Evolutionary conservation across 2,888 invertebrate genomes (phyloP).

Genomic region (Calameuta idolon): DNA sequence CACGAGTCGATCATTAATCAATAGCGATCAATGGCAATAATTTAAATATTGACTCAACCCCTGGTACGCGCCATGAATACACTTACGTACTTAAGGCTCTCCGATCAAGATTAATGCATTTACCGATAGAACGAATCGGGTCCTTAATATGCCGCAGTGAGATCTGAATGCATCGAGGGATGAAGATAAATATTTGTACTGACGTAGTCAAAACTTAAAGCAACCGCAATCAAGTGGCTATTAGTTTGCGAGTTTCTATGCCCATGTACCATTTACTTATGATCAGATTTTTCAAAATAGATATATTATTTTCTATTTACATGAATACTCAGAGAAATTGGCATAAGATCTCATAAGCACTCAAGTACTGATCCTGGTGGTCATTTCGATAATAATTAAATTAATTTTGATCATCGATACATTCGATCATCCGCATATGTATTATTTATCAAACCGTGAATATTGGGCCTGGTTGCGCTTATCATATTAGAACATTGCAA

Average conservation of each 20-base stretch:
- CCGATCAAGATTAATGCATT: constrained; percentile 61
- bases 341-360: background rate
- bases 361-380: too few relatives aligned
- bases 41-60: constrained; percentile 59
- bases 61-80: constrained; percentile 45
- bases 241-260: constrained; percentile 18
- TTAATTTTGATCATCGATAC: too few relatives aligned
- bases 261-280: background rate
- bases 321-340: background rate
- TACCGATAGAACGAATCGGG: constrained; percentile 53
- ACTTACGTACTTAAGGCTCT: constrained; percentile 33
- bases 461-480: background rate
- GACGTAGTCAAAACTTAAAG: constrained; percentile 53
- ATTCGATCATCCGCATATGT: too few relatives aligned
- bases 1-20: constrained; percentile 44
- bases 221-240: constrained; percentile 47
- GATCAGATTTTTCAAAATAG: background rate
- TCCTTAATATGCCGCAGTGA: constrained; percentile 44
- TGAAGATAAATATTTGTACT: constrained; percentile 62
- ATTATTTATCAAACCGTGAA: too few relatives aligned
- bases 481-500: background rate
- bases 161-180: constrained; percentile 38
- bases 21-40: constrained; percentile 48
- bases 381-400: too few relatives aligned
- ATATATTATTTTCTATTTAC: background rate